Evolutionary conservation across 2,797 vertebrate species (phyloP).

Genomic region (Hyperoplus immaculatus): DNA sequence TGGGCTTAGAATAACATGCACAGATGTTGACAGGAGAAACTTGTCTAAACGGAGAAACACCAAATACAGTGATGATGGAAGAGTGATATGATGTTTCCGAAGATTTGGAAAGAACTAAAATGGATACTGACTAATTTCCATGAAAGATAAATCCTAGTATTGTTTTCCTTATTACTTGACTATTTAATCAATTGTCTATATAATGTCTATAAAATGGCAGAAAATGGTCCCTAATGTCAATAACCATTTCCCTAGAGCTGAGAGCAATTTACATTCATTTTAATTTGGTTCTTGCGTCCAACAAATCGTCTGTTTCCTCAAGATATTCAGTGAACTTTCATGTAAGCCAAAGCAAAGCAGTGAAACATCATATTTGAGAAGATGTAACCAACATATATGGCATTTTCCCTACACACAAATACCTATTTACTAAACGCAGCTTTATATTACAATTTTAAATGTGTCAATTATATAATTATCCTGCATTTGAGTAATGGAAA

Average conservation of each 20-base stretch:
- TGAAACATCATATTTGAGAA: slow-evolving; percentile 1
- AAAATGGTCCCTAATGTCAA: neutral
- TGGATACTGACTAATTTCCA: neutral
- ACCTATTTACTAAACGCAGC: neutral
- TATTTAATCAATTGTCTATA: neutral
- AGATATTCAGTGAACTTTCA: neutral
- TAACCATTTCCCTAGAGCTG: neutral
- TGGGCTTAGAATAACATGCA: slow-evolving; percentile 12
- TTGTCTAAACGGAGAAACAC: neutral
- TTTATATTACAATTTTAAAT: neutral
- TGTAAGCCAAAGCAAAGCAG: neutral
- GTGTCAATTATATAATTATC: neutral
- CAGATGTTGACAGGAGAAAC: neutral
- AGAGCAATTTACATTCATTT: neutral
- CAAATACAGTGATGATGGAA: neutral
- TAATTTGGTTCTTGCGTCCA: neutral
- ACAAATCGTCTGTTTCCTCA: neutral
- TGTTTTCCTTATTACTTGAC: neutral
- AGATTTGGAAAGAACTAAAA: neutral
- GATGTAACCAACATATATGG: neutral
- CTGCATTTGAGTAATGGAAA: neutral
- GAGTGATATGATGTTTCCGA: neutral
- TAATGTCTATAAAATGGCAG: neutral
- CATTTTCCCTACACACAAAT: neutral
- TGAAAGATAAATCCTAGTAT: neutral